Evolutionary conservation across 2,797 vertebrate genomes (phyloP), one percentile per base, ranked within the genome.

Genomic region (Diceros bicornis): DNA sequence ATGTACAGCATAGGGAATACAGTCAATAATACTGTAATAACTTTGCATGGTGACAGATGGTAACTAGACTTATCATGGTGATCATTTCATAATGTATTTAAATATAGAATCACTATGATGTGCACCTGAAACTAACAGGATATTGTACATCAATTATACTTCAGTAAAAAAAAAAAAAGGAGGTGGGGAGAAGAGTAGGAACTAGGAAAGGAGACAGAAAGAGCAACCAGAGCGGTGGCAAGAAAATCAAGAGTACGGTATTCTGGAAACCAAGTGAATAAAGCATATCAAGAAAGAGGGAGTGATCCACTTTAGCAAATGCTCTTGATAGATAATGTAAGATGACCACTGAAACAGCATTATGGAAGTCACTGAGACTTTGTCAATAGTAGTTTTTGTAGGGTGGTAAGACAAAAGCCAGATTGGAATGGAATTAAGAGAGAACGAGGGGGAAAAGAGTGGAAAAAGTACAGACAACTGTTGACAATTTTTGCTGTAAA

Each of bases 261-360:
- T 72, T 72, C 86, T 72, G 75, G 34, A 91, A 94, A 87, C 41
- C 27, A 87, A 82, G 9, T n/a, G 21, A 88, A 87, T 57, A 66
- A 25, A 57, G 29, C 13, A 0, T 12, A 74, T 66, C 83, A 59
- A 57, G 66, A 78, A 69, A 85, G 59, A 23, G 3, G 12, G n/a
- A 66, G 52, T 32, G 32, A 87, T 32, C 34, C 25, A 47, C 29
- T 16, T 72, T 34, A 92, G 68, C 11, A 52, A 64, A 18, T 25
- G 29, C 23, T 72, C 72, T 64, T 91, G 44, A 78, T 8, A 71
- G 52, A 44, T 62, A 13, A 86, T 2, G 8, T 32, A 91, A 25
- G 23, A 55, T 17, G 6, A 91, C 55, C 34, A 52, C 23, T 91
- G 79, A 95, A 91, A 61, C 11, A 90, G 52, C 52, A 57, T 47